Evolutionary conservation across 2,113 vertebrate species (phyloP).

Genomic region (Plotosus lineatus): DNA sequence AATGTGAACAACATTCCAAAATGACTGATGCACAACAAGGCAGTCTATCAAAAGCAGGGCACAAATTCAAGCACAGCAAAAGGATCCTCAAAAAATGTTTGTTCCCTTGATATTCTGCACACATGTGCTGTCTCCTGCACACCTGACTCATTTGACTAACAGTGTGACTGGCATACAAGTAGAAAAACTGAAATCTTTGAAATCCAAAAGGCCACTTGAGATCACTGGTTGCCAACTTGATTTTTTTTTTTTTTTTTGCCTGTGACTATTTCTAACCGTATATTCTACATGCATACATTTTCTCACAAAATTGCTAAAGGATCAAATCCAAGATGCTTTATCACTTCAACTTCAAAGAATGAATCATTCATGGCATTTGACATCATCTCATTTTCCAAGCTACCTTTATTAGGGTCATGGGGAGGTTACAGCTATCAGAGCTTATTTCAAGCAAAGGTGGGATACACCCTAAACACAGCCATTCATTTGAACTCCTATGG

Average conservation of each 20-base stretch:
- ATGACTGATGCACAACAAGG: not conserved
- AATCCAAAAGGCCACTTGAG: not conserved
- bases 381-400: no score
- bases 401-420: no score
- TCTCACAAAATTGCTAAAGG: not conserved
- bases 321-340: not conserved
- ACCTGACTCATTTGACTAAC: not conserved
- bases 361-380: not conserved
- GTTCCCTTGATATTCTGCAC: not conserved
- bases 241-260: not conserved
- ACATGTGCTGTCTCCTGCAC: not conserved
- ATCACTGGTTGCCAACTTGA: not conserved
- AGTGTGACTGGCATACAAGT: not conserved
- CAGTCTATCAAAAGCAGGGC: not conserved
- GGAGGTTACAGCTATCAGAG: no score
- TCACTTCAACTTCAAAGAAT: not conserved
- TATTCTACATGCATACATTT: not conserved
- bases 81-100: not conserved
- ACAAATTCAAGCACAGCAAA: constrained; percentile 2
- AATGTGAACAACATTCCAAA: not conserved
- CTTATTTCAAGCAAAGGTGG: no score
- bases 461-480: no score
- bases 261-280: not conserved
- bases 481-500: no score
- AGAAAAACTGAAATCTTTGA: not conserved